These are phyloP conservation scores for Myotis findleyi DNA, from an alignment of 2,797 vertebrate genomes.

Conservation along the genomic window DNA sequence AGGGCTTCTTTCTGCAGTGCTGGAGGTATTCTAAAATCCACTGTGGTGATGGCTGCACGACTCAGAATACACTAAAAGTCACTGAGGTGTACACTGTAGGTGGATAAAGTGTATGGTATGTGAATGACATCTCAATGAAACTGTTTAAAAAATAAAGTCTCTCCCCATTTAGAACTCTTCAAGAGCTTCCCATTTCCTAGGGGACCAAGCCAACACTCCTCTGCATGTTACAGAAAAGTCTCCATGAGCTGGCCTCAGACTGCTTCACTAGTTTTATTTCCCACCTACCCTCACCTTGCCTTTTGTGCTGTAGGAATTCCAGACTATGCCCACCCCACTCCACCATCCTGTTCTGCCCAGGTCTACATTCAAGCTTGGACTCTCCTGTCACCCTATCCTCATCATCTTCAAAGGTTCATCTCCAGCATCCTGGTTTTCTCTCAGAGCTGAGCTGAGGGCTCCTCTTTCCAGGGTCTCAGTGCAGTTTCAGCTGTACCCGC, in stretches of 20 bases:
- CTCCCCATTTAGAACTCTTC: background rate
- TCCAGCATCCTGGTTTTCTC: background rate
- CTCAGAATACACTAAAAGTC: background rate
- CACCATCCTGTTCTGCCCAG: background rate
- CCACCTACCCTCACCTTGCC: background rate
- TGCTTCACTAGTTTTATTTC: background rate
- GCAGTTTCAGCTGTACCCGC: background rate
- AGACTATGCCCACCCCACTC: background rate
- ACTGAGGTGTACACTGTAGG: background rate
- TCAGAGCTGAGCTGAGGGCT: background rate
- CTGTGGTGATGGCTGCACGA: background rate
- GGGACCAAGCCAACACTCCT: background rate
- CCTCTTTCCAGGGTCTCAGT: background rate
- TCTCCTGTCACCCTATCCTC: background rate
- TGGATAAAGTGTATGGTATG: background rate
- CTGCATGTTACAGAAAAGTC: background rate
- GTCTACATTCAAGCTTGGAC: background rate
- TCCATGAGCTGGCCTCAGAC: background rate
- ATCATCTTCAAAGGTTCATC: background rate
- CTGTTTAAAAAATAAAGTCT: background rate
- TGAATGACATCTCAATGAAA: background rate
- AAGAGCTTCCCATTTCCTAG: background rate
- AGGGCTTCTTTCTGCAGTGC: background rate
- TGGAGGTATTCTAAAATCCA: background rate
- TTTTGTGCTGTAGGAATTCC: background rate